Base-by-base conservation (phyloP, 2,888 invertebrate genomes). In the Colostygia pectinataria region DNA sequence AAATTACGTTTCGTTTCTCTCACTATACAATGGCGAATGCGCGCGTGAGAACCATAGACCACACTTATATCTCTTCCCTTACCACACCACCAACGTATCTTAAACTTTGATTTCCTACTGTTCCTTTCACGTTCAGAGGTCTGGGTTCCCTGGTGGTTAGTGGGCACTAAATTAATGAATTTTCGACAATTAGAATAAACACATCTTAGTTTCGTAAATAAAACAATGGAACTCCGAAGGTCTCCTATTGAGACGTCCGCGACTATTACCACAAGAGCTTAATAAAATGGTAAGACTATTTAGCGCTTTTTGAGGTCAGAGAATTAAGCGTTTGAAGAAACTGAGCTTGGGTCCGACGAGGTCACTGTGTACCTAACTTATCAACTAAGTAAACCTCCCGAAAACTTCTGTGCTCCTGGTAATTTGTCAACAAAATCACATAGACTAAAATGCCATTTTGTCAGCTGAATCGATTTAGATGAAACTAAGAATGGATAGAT, bases 101-200 rank as follows among this genome's bases (percentile, higher is more conserved):
- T 63, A 80, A 63, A 57, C 70, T 58, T 38, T 39, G n/a, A 15
- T 40, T 44, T 13, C 23, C 3, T 27, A 12, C 51, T 47, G 48
- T 49, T 40, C 34, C 24, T 8, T 15, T n/a, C 5, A 28, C 18
- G 15, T n/a, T n/a, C 18, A 34, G 13, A 46, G 61, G 29, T 53
- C 46, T 42, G 9, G 0, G 23, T 23, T 9, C 13, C 6, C 57
- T 32, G 59, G 51, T 36, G 32, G 44, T 20, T 63, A 57, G 47
- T 65, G 68, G 72, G 71, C 66, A 64, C 65, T 52, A 74, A 74
- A 81, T 80, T 82, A 79, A 81, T 79, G 77, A 77, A 78, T 75
- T 77, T 78, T 71, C 71, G 61, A 69, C 74, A 80, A 82, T 80
- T 80, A 77, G 71, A 66, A 61, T 68, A 63, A 67, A 20, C 68